Evolutionary conservation across 2,888 invertebrate species (phyloP), one percentile per base, ranked within the genome.

Genomic region (Yponomeuta evonymella): DNA sequence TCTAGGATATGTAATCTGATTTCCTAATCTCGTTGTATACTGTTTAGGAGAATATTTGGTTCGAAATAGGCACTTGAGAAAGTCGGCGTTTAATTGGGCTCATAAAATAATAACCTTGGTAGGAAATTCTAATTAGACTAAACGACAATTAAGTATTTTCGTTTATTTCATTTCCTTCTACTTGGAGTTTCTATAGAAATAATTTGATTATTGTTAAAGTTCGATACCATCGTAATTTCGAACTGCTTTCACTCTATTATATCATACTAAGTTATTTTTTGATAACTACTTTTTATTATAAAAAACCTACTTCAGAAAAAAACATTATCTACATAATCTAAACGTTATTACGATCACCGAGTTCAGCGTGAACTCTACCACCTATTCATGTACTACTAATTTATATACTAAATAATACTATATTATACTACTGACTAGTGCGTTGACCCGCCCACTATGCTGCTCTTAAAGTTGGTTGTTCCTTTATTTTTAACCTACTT

Each of bases 191-290:
- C 15, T 15, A 4, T 2, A n/a, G 23, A 67, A 43, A 67, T 33
- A 67, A 67, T 43, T 48, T 48, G 48, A 67, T 67, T 51, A 48
- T 51, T 58, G 29, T 1, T 68, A 51, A 68, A 29, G 29, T 51
- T 43, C 9, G 8, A 43, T 43, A 43, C 6, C 5, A 43, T 43
- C 5, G 1, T 43, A 11, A 30, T 51, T 23, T 51, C 29, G 68
- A 58, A 30, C 68, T 12, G 48, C 68, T 68, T 68, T 51, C 68
- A 23, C 23, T 23, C 23, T 23, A 23, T 23, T 23, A 23, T 23
- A 23, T 23, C 23, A 23, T 23, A 23, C 23, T 23, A 23, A 23
- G 23, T 23, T 23, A 23, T 23, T 23, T 23, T 23, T 23, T 23
- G 23, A 23, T 23, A 23, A 23, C 23, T 23, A 23, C 0, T 23